Evolutionary conservation across 2,113 vertebrate genomes (phyloP).

Genomic region (Gallinago undulata): DNA sequence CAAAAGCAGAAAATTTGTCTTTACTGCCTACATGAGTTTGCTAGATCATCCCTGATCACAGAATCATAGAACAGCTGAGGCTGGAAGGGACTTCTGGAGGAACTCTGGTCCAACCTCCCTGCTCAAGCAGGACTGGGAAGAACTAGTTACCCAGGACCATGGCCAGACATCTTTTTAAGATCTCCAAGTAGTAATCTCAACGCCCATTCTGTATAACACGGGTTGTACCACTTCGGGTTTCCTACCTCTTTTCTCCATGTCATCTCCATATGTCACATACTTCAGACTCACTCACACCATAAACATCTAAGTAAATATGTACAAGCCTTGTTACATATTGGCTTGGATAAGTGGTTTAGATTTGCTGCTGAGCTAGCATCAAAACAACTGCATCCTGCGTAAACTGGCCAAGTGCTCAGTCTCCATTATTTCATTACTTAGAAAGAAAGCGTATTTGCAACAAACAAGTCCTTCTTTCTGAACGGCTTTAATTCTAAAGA

Average conservation of each 20-base stretch:
- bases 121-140: not conserved
- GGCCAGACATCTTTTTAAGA: not conserved
- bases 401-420: not conserved
- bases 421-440: not conserved
- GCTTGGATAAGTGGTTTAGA: not conserved
- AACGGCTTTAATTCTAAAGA: not conserved
- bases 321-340: not conserved
- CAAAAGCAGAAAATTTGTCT: not conserved
- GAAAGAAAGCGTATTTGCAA: not conserved
- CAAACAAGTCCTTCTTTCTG: not conserved
- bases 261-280: not conserved
- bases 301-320: not conserved
- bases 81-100: not conserved
- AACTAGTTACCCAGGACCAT: not conserved
- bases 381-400: not conserved
- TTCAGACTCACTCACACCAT: not conserved
- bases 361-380: not conserved
- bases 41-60: not conserved
- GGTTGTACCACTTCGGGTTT: not conserved
- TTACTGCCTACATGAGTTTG: not conserved
- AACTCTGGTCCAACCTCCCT: not conserved
- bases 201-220: not conserved
- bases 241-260: not conserved
- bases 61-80: not conserved
- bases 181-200: not conserved